These are phyloP conservation scores for Allobates femoralis DNA, from an alignment of 2,797 vertebrate species.

Conservation along the genomic window DNA sequence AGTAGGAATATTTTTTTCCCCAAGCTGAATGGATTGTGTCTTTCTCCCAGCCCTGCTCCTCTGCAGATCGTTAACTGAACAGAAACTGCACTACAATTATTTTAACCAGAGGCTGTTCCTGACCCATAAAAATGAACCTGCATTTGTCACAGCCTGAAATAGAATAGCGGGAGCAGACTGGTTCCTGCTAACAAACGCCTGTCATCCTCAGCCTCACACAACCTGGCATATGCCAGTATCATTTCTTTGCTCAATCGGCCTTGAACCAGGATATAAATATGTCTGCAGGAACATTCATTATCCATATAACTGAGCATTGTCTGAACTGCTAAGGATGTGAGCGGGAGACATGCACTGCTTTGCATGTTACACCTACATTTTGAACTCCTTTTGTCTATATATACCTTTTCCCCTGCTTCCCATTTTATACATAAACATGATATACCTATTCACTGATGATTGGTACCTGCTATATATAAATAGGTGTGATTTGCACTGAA, in stretches of 20 bases:
- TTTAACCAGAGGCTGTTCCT: slow-evolving; percentile 65
- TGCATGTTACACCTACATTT: slow-evolving; percentile 43
- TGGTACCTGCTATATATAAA: not conserved
- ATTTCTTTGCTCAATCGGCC: slow-evolving; percentile 61
- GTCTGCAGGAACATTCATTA: slow-evolving; percentile 62
- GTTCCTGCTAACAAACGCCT: slow-evolving; percentile 60
- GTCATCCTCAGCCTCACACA: slow-evolving; percentile 61
- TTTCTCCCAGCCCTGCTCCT: slow-evolving; percentile 48
- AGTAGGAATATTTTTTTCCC: slow-evolving; percentile 42
- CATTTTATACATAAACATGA: slow-evolving; percentile 23
- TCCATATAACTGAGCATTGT: slow-evolving; percentile 55
- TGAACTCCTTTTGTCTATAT: not conserved
- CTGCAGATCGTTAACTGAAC: slow-evolving; percentile 62
- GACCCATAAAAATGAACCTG: slow-evolving; percentile 65
- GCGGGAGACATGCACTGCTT: slow-evolving; percentile 31
- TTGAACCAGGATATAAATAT: slow-evolving; percentile 62
- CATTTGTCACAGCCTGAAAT: slow-evolving; percentile 64
- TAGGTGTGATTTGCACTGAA: not conserved
- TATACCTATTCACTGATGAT: not conserved
- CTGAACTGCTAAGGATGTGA: slow-evolving; percentile 39
- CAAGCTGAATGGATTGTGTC: slow-evolving; percentile 45
- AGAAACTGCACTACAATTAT: slow-evolving; percentile 63
- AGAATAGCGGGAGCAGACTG: slow-evolving; percentile 55
- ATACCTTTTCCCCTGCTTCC: not conserved
- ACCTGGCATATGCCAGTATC: slow-evolving; percentile 63